These are phyloP conservation scores for Leptodactylus fuscus DNA, from an alignment of 2,113 vertebrate genomes.

Conservation along the genomic window DNA sequence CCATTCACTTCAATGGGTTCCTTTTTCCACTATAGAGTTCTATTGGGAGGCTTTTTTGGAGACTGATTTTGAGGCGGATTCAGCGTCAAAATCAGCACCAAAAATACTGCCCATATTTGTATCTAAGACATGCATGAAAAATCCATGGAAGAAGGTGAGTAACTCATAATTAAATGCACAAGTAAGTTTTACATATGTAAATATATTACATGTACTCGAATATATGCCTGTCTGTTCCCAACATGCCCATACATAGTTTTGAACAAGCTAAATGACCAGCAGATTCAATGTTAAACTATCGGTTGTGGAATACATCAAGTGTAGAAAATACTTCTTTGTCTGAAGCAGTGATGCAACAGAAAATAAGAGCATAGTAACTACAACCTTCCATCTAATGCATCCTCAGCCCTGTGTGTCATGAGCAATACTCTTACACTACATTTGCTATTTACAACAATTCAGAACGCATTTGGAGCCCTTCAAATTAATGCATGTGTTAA, in stretches of 20 bases:
- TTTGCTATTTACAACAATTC: constrained; percentile 32
- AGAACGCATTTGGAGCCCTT: constrained; percentile 28
- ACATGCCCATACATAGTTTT: neutral
- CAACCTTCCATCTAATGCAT: neutral
- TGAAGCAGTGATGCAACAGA: neutral
- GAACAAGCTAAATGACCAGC: neutral
- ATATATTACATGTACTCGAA: too few species aligned
- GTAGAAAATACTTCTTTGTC: neutral
- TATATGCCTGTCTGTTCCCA: neutral
- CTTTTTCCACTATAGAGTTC: too few species aligned
- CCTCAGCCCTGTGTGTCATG: constrained; percentile 5
- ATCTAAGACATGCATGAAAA: too few species aligned
- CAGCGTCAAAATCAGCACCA: too few species aligned
- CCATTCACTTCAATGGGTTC: too few species aligned
- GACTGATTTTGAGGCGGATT: too few species aligned
- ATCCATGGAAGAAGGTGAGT: too few species aligned
- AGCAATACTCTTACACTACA: constrained; percentile 33
- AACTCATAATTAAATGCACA: too few species aligned
- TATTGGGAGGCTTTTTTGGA: too few species aligned
- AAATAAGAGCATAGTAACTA: neutral
- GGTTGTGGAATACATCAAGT: neutral
- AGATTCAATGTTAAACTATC: neutral
- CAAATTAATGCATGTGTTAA: constrained; percentile 35
- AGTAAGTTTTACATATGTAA: too few species aligned
- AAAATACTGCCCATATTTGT: too few species aligned